These are phyloP conservation scores for Hydrozoanthus gracilis DNA, from an alignment of 92 coral and sea anemone genomes.

Conservation along the genomic window DNA sequence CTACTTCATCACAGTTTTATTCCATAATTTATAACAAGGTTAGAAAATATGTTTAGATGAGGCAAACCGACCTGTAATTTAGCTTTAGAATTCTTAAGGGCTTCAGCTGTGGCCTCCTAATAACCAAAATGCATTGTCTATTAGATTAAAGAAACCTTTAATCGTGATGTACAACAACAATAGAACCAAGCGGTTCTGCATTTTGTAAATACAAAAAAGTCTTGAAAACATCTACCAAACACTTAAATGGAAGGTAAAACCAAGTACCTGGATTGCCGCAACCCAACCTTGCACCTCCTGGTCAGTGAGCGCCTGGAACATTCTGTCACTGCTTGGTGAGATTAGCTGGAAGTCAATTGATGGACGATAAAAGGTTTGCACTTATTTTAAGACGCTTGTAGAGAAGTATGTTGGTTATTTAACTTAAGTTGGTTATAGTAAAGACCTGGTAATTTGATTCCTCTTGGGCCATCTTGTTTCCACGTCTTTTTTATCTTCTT, in stretches of 20 bases:
- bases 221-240: neutral
- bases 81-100: conserved; percentile 95
- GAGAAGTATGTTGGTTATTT: too few relatives aligned
- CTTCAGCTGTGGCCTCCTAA: conserved; percentile 98
- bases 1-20: too few relatives aligned
- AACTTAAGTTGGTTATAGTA: too few relatives aligned
- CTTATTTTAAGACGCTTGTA: too few relatives aligned
- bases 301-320: conserved; percentile 93
- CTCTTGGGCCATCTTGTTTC: too few relatives aligned
- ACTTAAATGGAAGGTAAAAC: neutral
- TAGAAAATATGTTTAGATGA: neutral
- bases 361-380: too few relatives aligned
- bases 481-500: too few relatives aligned
- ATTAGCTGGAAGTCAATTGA: conserved; percentile 62
- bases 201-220: too few relatives aligned
- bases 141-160: too few relatives aligned
- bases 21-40: neutral
- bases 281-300: conserved; percentile 95
- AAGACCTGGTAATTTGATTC: too few relatives aligned
- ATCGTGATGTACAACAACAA: neutral
- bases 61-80: conserved; percentile 79
- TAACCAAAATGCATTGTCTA: neutral
- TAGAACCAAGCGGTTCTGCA: too few relatives aligned
- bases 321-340: conserved; percentile 92
- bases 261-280: conserved; percentile 89